phyloP scores from a whole-genome alignment of 23 tunicate genomes.

The Clavelina lepadiformis region DNA sequence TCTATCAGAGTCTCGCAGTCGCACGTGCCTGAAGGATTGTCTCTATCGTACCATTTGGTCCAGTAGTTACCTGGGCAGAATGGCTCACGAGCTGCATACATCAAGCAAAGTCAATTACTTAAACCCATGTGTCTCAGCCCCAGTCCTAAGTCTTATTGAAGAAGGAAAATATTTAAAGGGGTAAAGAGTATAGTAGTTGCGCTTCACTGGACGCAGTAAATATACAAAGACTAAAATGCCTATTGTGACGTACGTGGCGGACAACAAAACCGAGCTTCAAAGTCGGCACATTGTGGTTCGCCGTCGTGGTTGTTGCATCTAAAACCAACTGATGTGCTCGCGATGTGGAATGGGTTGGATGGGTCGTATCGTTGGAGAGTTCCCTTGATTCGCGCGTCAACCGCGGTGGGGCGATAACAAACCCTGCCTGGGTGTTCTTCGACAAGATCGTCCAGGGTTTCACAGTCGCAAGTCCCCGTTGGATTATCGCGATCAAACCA shows the following conservation, averaged over 20 bases:
- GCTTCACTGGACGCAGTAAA: no score
- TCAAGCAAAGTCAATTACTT: no score
- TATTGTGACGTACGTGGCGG: no score
- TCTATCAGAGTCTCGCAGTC: constrained; percentile 1
- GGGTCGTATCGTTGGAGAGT: neutral
- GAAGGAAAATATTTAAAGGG: no score
- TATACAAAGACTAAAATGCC: no score
- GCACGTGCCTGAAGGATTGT: constrained; percentile 7
- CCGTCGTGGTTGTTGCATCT: neutral
- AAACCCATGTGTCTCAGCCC: no score
- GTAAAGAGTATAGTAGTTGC: no score
- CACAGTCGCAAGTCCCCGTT: constrained; percentile 8
- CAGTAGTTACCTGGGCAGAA: neutral
- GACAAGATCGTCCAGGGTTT: neutral
- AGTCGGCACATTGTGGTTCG: constrained; percentile 3
- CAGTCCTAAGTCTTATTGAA: no score
- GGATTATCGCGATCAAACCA: constrained; percentile 18
- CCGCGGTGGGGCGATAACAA: constrained; percentile 4
- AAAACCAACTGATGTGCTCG: neutral
- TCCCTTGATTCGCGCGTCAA: constrained; percentile 14
- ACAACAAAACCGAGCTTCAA: constrained; percentile 19
- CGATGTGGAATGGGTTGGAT: neutral
- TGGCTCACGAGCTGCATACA: no score
- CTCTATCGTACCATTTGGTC: constrained; percentile 1
- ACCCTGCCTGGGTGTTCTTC: constrained; percentile 1